Conservation (phyloP, 2,113 vertebrate genomes). For the Aptenodytes patagonicus region DNA sequence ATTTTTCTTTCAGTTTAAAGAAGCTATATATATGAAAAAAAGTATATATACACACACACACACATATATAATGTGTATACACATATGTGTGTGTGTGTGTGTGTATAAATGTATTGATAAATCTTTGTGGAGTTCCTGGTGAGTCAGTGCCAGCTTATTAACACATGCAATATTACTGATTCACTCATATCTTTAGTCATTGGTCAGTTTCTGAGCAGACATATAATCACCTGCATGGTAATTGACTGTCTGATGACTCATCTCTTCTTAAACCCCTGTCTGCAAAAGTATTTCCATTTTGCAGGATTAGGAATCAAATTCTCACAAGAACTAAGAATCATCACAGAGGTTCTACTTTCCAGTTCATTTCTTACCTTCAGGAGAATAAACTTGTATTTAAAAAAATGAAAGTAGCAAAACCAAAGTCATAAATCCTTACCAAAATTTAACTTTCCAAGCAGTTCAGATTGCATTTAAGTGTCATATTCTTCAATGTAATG, state of each 20-base stretch:
- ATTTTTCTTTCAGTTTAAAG: background rate
- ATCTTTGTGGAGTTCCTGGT: background rate
- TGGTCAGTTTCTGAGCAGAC: background rate
- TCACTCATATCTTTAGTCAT: background rate
- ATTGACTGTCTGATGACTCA: background rate
- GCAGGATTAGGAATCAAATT: background rate
- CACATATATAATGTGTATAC: no score
- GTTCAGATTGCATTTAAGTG: background rate
- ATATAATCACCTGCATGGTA: background rate
- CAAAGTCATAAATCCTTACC: background rate
- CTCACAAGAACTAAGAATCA: background rate
- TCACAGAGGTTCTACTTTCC: background rate
- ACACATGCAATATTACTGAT: rapidly evolving
- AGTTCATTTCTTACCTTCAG: background rate
- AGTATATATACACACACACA: rapidly evolving
- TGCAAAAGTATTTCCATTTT: background rate
- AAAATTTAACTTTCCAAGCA: background rate
- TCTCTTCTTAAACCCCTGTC: background rate
- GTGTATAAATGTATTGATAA: background rate
- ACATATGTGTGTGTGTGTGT: background rate
- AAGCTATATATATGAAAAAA: background rate
- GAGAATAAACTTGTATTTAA: background rate
- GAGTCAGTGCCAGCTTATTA: background rate
- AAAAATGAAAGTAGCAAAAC: background rate
- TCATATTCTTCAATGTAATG: background rate